phyloP scores from a whole-genome alignment of 2,113 vertebrate species.

The Phrynosoma platyrhinos region DNA sequence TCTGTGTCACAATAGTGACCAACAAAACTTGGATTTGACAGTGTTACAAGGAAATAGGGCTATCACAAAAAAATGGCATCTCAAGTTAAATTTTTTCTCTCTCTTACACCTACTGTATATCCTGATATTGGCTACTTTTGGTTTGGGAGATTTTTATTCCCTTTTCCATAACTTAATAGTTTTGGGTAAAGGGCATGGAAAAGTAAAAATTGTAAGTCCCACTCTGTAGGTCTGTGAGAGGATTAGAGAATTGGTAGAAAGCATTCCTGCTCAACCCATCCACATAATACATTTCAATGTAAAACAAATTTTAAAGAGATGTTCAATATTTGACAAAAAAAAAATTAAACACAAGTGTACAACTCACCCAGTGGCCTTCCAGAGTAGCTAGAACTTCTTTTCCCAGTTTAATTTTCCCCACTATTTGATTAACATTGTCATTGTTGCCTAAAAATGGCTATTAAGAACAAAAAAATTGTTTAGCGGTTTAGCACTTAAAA shows the following conservation, averaged over 20 bases:
- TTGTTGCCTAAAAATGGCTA: slow-evolving; percentile 97
- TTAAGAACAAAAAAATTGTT: slow-evolving; percentile 55
- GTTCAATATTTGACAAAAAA: slow-evolving; percentile 19
- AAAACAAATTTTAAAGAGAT: not conserved
- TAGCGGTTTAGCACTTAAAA: not conserved
- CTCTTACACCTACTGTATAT: not conserved
- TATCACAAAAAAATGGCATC: not conserved
- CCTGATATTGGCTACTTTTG: too few species aligned
- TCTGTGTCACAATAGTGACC: not conserved
- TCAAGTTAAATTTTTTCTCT: not conserved
- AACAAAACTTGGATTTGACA: not conserved
- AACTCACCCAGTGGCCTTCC: slow-evolving; percentile 98
- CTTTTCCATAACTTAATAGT: not conserved
- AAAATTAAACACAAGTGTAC: slow-evolving; percentile 51
- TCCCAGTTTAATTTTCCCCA: slow-evolving; percentile 95
- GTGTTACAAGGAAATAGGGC: not conserved
- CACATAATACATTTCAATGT: not conserved
- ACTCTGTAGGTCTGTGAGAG: not conserved
- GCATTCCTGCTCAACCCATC: not conserved
- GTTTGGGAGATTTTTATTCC: not conserved
- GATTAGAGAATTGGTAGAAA: not conserved
- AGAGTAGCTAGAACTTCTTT: slow-evolving; percentile 97
- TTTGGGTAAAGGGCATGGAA: too few species aligned
- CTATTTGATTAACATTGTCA: slow-evolving; percentile 95
- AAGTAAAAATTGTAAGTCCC: not conserved